Percentiles rank a stretch among this genome's conserved stretches.
Evolutionary conservation across 2,888 invertebrate species (phyloP).

Genomic region (Scaptomyza parva): DNA sequence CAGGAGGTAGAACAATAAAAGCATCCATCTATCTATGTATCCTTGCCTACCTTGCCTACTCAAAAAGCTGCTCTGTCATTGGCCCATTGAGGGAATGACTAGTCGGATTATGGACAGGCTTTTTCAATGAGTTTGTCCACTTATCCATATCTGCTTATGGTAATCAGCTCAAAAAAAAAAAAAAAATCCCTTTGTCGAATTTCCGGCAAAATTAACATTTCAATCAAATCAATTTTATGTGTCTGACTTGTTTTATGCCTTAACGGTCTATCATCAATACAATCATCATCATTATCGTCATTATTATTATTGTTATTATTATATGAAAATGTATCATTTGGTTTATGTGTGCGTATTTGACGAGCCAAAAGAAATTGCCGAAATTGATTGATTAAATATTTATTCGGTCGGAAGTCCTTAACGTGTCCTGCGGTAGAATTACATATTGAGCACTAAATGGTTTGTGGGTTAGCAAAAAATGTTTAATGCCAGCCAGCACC

Average conservation of each 20-base stretch:
- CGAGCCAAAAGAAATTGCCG: constrained; percentile 58
- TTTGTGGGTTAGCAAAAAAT: constrained; percentile 22
- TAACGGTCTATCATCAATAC: constrained; percentile 46
- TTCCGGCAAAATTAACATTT: constrained; percentile 72
- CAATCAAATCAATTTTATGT: constrained; percentile 79
- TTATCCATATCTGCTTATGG: constrained; percentile 35
- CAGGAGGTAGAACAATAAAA: constrained; percentile 1
- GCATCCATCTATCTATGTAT: constrained; percentile 2
- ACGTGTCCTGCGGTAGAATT: constrained; percentile 33
- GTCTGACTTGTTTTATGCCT: constrained; percentile 75
- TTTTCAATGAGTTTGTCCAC: constrained; percentile 30
- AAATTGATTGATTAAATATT: constrained; percentile 70
- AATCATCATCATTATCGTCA: constrained; percentile 11
- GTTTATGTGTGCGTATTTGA: constrained; percentile 42
- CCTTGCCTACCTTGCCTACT: neutral
- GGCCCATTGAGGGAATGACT: constrained; percentile 45
- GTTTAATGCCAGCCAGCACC: constrained; percentile 10
- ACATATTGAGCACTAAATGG: constrained; percentile 47
- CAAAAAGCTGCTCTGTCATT: constrained; percentile 50
- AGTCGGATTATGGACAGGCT: constrained; percentile 32
- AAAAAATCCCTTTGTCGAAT: constrained; percentile 37
- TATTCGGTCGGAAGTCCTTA: constrained; percentile 69
- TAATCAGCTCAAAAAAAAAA: constrained; percentile 32
- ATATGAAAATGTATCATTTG: constrained; percentile 51
- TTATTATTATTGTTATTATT: constrained; percentile 33